Base-by-base conservation (phyloP, 2,888 invertebrate genomes). In the Drosophila pseudotalamancana region DNA sequence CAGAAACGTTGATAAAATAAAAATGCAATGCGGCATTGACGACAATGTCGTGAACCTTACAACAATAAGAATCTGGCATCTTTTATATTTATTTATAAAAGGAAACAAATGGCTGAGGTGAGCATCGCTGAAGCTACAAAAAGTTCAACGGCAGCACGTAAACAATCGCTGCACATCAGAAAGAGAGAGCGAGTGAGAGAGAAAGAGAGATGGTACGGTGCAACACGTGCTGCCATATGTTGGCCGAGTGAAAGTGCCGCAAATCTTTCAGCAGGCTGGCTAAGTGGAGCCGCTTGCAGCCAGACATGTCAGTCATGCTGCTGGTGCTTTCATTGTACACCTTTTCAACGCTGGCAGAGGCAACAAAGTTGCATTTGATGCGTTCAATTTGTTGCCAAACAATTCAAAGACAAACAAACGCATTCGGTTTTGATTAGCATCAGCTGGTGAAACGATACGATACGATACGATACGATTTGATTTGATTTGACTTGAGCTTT, bases 361-460 rank as follows among this genome's bases (percentile, higher is more conserved):
- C 23, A 50, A 45, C 46, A 54, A 51, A 48, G 61, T 61, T 77
- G 75, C 74, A 67, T 69, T 69, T 82, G 81, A 87, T 84, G 84
- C 67, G 74, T 87, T 77, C 87, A 87, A 82, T 82, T 82, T 87
- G 81, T 87, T 84, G 87, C 77, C 84, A 82, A 82, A 83, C 84
- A 87, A 84, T 80, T 82, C 74, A 70, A 83, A 81, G 55, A 68
- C 82, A 77, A 66, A 72, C 67, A 77, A 74, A 66, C 51, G 62
- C 62, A 62, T 49, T 48, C 54, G 51, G 46, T 59, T 64, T 70
- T 81, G 81, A 81, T 81, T 77, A 86, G 71, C 87, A 83, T 81
- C 81, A 86, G 81, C 81, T 81, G 81, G 74, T 83, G 81, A 81
- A 80, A 74, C 77, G 69, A 78, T 77, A 68, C 48, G 55, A 32